Conservation (phyloP, 1,140 invertebrate genomes). For the Trichonephila clavata region DNA sequence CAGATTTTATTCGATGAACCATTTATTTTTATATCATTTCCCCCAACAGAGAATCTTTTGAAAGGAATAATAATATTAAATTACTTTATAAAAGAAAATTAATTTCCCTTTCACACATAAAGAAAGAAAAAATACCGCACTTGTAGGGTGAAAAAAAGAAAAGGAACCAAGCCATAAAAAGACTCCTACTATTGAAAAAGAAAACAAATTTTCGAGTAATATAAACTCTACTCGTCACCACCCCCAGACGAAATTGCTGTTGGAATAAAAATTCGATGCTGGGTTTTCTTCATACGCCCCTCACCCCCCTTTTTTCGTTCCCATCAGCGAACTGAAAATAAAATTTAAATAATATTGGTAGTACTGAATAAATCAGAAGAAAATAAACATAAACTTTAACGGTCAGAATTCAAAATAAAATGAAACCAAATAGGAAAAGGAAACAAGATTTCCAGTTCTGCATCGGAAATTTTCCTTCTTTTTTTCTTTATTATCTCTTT, state of each 20-base stretch:
- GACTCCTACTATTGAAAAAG: constrained; percentile 40
- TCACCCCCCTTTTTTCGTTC: neutral
- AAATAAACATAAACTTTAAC: constrained; percentile 74
- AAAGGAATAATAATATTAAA: constrained; percentile 26
- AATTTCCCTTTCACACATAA: constrained; percentile 8
- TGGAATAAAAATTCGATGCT: constrained; percentile 54
- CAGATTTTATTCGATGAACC: neutral
- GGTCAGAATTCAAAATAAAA: constrained; percentile 71
- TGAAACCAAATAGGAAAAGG: constrained; percentile 68
- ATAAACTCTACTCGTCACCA: constrained; percentile 55
- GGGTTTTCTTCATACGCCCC: neutral
- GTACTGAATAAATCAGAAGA: constrained; percentile 72
- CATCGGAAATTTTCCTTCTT: neutral
- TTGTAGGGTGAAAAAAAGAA: neutral
- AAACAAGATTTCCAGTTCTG: constrained; percentile 61
- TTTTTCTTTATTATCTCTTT: neutral
- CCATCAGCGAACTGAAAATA: constrained; percentile 65
- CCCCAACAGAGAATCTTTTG: neutral
- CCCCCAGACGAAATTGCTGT: constrained; percentile 37
- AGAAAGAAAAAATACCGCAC: neutral
- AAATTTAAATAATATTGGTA: constrained; percentile 76
- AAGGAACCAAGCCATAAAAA: constrained; percentile 14
- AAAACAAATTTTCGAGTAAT: constrained; percentile 67
- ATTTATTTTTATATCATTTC: neutral
- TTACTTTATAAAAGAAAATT: constrained; percentile 4